phyloP scores from a whole-genome alignment of 2,797 vertebrate species.

The Coccyzus lansbergi region DNA sequence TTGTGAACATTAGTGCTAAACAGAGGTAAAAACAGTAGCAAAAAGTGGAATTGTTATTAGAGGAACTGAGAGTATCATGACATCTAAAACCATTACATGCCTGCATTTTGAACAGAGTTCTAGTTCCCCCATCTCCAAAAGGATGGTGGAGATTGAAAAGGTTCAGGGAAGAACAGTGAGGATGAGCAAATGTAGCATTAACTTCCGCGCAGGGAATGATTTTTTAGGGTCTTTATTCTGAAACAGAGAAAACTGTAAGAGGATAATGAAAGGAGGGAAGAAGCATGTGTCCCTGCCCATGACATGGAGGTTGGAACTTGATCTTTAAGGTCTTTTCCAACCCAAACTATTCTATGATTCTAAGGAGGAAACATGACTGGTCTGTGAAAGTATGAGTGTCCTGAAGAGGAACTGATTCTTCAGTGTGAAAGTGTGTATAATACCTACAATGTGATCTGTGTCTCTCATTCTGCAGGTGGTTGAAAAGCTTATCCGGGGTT shows the following conservation, averaged over 20 bases:
- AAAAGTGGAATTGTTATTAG: background rate
- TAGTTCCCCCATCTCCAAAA: background rate
- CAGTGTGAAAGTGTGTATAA: background rate
- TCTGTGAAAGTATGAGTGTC: background rate
- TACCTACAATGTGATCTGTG: background rate
- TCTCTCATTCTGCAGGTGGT: constrained; percentile 83
- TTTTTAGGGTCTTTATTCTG: background rate
- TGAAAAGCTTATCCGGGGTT: constrained; percentile 90
- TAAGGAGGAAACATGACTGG: background rate
- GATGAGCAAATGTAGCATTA: background rate
- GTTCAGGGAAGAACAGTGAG: background rate
- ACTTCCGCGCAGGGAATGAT: background rate
- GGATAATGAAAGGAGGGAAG: no score
- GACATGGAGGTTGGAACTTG: no score
- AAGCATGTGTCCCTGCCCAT: no score
- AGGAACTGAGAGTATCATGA: background rate
- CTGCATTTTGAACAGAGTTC: background rate
- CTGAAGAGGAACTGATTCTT: background rate
- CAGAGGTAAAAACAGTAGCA: background rate
- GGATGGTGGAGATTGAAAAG: background rate
- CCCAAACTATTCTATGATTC: no score
- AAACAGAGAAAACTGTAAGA: background rate
- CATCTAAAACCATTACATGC: background rate
- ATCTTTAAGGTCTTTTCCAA: no score
- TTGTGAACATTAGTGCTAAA: background rate